Conservation (phyloP, 92 coral and sea anemone species). For the Parazoanthus swiftii region DNA sequence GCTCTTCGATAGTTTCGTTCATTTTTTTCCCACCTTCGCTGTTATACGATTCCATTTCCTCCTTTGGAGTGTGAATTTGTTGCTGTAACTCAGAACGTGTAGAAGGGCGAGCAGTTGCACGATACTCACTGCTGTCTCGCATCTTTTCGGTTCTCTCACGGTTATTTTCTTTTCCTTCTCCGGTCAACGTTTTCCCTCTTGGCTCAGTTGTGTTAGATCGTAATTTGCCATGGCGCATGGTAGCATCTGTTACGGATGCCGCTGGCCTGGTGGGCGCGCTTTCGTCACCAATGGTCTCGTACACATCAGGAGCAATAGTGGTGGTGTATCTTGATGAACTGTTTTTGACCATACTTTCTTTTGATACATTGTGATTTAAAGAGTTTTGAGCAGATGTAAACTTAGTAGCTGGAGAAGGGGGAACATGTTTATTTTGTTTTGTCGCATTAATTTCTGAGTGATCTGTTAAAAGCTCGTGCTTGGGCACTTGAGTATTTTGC, state of each 20-base stretch:
- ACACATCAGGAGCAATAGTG: background rate
- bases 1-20: conserved; percentile 9
- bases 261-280: background rate
- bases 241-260: background rate
- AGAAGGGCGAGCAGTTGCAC: background rate
- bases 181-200: background rate
- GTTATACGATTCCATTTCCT: background rate
- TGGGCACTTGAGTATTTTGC: background rate
- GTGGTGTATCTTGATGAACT: background rate
- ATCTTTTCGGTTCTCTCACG: background rate
- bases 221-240: background rate
- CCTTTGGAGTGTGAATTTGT: background rate
- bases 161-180: background rate
- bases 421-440: background rate
- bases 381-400: background rate
- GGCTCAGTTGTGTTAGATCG: background rate
- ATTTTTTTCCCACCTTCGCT: background rate
- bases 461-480: background rate
- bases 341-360: background rate
- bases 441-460: background rate
- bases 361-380: background rate
- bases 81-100: background rate
- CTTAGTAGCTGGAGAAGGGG: background rate
- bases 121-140: background rate
- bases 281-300: conserved; percentile 27